Percentiles rank a stretch among this genome's conserved stretches.
phyloP scores from a whole-genome alignment of 2,797 vertebrate genomes.

The Pangasius macronema region DNA sequence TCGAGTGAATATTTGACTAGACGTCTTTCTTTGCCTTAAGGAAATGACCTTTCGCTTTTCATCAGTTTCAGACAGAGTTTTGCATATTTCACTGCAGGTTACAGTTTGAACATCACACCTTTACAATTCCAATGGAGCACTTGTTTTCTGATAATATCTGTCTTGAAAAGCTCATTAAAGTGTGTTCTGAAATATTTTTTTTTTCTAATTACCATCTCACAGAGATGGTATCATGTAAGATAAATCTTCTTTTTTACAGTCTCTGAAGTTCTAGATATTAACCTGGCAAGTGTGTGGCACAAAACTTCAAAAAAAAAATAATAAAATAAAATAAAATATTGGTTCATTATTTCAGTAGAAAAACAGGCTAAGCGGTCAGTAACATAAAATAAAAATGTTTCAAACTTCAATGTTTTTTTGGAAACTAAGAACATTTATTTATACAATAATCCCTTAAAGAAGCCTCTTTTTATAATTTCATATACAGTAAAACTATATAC shows the following conservation, averaged over 20 bases:
- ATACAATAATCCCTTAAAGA: neutral
- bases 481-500: neutral
- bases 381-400: neutral
- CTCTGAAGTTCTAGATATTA: neutral
- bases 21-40: conserved; percentile 26
- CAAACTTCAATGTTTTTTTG: neutral
- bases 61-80: conserved; percentile 9
- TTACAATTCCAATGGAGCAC: neutral
- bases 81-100: conserved; percentile 18
- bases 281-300: neutral
- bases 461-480: neutral
- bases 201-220: neutral
- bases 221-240: neutral
- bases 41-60: conserved; percentile 26
- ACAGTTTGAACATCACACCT: neutral
- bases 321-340: too few relatives aligned
- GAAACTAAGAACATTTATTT: neutral
- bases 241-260: neutral
- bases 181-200: neutral
- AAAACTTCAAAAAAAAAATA: neutral
- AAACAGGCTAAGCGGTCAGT: neutral
- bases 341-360: neutral
- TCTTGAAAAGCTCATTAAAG: neutral
- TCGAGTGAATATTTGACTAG: conserved; percentile 20
- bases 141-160: neutral